Evolutionary conservation across 2,113 vertebrate genomes (phyloP).

Genomic region (Vulpes lagopus): DNA sequence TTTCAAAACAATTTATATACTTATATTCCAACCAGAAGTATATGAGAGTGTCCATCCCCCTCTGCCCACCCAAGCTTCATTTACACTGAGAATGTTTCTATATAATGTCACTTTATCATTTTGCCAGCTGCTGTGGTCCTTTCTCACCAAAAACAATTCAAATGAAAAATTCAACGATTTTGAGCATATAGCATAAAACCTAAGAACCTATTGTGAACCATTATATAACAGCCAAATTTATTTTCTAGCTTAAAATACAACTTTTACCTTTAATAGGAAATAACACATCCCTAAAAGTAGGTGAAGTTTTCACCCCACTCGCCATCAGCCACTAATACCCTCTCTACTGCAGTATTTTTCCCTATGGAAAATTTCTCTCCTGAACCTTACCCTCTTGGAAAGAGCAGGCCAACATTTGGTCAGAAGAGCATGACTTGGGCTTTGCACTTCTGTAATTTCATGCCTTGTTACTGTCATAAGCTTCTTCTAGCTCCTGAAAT

Average conservation of each 20-base stretch:
- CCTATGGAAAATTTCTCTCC: constrained; percentile 62
- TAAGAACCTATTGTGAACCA: background rate
- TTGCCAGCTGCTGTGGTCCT: background rate
- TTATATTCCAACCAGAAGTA: background rate
- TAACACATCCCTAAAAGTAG: background rate
- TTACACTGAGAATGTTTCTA: background rate
- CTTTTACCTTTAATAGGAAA: background rate
- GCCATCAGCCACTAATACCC: background rate
- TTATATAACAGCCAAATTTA: background rate
- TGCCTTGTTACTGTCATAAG: constrained; percentile 68
- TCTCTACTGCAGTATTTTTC: background rate
- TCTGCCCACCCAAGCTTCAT: background rate
- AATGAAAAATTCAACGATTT: background rate
- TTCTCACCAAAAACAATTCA: background rate
- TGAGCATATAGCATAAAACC: constrained; percentile 10
- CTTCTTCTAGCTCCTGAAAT: constrained; percentile 64
- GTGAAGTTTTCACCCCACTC: background rate
- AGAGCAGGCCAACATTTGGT: constrained; percentile 53
- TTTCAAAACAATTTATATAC: no score
- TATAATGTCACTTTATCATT: background rate
- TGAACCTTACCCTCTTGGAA: constrained; percentile 14
- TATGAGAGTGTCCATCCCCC: background rate
- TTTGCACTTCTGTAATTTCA: constrained; percentile 78
- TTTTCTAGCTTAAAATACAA: background rate
- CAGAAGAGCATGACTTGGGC: constrained; percentile 49